These are phyloP conservation scores for Notiomystis cincta DNA, from an alignment of 2,113 vertebrate species.

Conservation along the genomic window DNA sequence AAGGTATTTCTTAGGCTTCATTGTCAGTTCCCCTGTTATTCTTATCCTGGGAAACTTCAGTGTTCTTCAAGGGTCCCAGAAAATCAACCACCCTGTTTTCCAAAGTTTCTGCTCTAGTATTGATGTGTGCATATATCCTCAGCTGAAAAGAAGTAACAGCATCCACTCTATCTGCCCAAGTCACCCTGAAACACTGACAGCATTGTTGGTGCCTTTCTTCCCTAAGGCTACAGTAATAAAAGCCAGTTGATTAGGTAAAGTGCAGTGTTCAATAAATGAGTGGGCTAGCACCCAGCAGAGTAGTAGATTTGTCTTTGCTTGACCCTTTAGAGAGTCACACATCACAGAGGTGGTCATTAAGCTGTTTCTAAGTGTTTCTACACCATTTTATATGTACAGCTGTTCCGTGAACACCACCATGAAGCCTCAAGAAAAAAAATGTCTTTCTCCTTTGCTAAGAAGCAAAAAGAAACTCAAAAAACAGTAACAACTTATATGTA, in stretches of 20 bases:
- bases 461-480: neutral
- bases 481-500: neutral
- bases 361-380: neutral
- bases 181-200: neutral
- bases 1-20: neutral
- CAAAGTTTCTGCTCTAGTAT: neutral
- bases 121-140: rapidly evolving
- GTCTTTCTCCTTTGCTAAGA: neutral
- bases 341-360: neutral
- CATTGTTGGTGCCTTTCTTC: neutral
- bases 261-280: rapidly evolving
- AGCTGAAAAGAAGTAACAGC: neutral
- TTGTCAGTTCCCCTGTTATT: neutral
- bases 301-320: neutral
- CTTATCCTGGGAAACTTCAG: neutral
- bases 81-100: neutral
- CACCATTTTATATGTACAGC: neutral
- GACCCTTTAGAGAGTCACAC: neutral
- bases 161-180: neutral
- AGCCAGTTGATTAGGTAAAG: neutral
- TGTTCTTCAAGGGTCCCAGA: neutral
- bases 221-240: neutral
- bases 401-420: neutral
- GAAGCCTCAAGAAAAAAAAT: neutral
- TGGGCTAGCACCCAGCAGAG: neutral